Evolutionary conservation across 2,888 invertebrate species (phyloP), one percentile per base, ranked within the genome.

Genomic region (Chaetogeoica ovagalla): DNA sequence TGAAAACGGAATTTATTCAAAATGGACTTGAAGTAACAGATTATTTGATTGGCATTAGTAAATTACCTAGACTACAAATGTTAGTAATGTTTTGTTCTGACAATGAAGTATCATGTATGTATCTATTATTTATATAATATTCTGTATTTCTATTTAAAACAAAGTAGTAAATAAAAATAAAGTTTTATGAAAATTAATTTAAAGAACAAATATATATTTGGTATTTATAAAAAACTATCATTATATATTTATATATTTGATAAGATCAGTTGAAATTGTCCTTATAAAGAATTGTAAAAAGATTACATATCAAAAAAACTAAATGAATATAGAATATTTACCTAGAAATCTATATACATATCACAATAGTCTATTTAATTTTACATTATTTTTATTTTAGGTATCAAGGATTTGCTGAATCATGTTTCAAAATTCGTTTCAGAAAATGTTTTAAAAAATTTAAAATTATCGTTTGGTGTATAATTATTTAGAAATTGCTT

Each of bases 31-130:
- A 86, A 0, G 85, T 91, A 21, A 86, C 87, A 60, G 85, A 87
- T 0, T 91, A 90, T 85, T 86, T 93, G 13, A 83, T 85, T 69
- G 88, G 87, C 15, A 85, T 92, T 7, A 87, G 88, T 52, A 84
- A 87, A 68, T 90, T 92, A n/a, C 90, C 89, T 83, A 86, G 93
- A 70, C 91, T 93, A 85, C 88, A 89, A 4, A 88, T 91, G 0
- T 86, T 92, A 0, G 87, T 89, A 3, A 89, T 92, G 89, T 92
- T 93, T 84, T 87, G 91, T 84, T 87, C 87, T 0, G 84, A 85
- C 19, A 84, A 84, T 7, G 92, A 92, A 85, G 91, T 90, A 86
- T 86, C 88, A 85, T 86, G 92, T 91, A 85, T 84, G 85, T 85
- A 63, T 39, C 21, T 48, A 11, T 9, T 39, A 39, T n/a, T 9